A percentile compares a stretch with the other conserved stretches of the same genome.
Evolutionary conservation across 2,113 vertebrate species (phyloP).

Genomic region (Dicentrarchus labrax): DNA sequence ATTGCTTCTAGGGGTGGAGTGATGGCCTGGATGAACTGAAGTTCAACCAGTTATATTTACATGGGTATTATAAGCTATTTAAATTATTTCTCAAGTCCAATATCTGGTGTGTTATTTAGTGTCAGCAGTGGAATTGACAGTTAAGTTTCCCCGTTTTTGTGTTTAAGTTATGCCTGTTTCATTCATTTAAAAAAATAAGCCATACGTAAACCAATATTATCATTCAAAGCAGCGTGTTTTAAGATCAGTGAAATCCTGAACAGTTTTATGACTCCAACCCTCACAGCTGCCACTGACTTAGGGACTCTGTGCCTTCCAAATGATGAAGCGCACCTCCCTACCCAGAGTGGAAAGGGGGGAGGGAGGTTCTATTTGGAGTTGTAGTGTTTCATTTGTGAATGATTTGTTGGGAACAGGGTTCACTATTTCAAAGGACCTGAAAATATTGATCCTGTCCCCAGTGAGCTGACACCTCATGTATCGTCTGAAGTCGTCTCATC

Average conservation of each 20-base stretch:
- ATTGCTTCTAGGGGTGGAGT: conserved; percentile 27
- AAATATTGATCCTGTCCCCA: conserved; percentile 66
- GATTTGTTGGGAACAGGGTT: conserved; percentile 68
- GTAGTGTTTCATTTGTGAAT: conserved; percentile 57
- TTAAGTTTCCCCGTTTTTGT: not conserved
- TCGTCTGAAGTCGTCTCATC: conserved; percentile 50
- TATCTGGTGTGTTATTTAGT: conserved; percentile 1
- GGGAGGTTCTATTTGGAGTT: conserved; percentile 27
- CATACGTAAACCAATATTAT: not conserved
- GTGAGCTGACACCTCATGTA: conserved; percentile 66
- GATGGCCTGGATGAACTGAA: not conserved
- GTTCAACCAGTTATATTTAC: conserved; percentile 8
- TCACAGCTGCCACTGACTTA: conserved; percentile 44
- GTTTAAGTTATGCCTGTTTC: not conserved
- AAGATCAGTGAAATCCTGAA: conserved; percentile 17
- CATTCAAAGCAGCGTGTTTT: conserved; percentile 33
- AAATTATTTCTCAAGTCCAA: not conserved
- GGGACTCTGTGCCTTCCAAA: conserved; percentile 23
- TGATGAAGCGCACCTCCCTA: conserved; percentile 55
- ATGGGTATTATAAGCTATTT: conserved; percentile 5
- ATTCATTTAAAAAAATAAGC: not conserved
- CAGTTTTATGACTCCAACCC: conserved; percentile 45
- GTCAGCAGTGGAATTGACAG: not conserved
- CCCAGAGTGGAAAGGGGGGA: conserved; percentile 21
- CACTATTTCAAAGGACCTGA: conserved; percentile 71